phyloP scores from a whole-genome alignment of 2,888 invertebrate genomes.

The Altica lythri region DNA sequence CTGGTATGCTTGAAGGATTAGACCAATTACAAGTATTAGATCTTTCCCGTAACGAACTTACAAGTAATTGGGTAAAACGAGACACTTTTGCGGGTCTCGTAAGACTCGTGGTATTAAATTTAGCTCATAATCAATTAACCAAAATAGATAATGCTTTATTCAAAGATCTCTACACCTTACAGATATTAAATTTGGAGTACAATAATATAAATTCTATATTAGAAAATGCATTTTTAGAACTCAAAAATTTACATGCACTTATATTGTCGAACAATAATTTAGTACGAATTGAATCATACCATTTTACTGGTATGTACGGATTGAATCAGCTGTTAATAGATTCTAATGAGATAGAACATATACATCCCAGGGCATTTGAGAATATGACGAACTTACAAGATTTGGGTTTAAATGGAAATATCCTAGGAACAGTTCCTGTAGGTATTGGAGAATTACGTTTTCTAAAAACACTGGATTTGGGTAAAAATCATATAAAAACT shows the following conservation, averaged over 20 bases:
- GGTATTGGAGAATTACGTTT: slow-evolving; percentile 72
- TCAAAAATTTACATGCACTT: slow-evolving; percentile 77
- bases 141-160: slow-evolving; percentile 74
- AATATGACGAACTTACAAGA: slow-evolving; percentile 80
- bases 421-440: slow-evolving; percentile 70
- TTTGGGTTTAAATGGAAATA: slow-evolving; percentile 75
- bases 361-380: slow-evolving; percentile 73
- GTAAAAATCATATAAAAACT: slow-evolving; percentile 77
- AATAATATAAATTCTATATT: slow-evolving; percentile 72
- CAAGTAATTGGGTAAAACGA: slow-evolving; percentile 77
- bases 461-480: slow-evolving; percentile 78
- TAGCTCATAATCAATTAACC: slow-evolving; percentile 73
- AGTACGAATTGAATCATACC: slow-evolving; percentile 68
- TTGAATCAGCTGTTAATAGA: slow-evolving; percentile 76
- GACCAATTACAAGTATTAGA: slow-evolving; percentile 76
- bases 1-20: slow-evolving; percentile 74
- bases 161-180: slow-evolving; percentile 74
- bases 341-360: slow-evolving; percentile 71
- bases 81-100: slow-evolving; percentile 77
- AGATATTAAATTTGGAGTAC: slow-evolving; percentile 74
- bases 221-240: slow-evolving; percentile 74
- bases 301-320: slow-evolving; percentile 75
- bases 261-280: slow-evolving; percentile 76
- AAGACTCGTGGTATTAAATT: slow-evolving; percentile 73
- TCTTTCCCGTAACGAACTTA: slow-evolving; percentile 73